Evolutionary conservation across 2,797 vertebrate genomes (phyloP).

Genomic region (Cossypha heuglini): DNA sequence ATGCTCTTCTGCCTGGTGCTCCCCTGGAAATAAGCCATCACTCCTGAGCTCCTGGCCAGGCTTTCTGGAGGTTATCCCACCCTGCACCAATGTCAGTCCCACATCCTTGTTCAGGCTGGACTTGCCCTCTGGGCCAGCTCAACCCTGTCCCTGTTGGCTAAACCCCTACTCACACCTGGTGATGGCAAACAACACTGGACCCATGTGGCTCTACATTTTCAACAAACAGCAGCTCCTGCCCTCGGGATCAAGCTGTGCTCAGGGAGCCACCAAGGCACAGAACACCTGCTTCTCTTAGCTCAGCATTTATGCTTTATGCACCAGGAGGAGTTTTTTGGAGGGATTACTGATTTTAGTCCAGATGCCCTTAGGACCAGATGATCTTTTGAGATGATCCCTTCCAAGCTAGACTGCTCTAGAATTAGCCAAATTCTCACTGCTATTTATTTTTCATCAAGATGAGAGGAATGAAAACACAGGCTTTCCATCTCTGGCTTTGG

Average conservation of each 20-base stretch:
- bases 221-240: not conserved
- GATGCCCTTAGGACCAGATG: not conserved
- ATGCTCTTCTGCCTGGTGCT: not conserved
- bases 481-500: fast-evolving
- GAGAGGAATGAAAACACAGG: not conserved
- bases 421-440: not conserved
- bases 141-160: fast-evolving
- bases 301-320: not conserved
- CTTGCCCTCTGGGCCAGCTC: not conserved
- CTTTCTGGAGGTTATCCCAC: not conserved
- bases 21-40: not conserved
- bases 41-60: not conserved
- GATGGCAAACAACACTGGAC: not conserved
- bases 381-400: not conserved
- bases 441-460: not conserved
- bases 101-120: fast-evolving
- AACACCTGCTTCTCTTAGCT: not conserved
- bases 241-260: fast-evolving
- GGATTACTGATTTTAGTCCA: not conserved
- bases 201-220: not conserved
- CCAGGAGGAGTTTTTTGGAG: fast-evolving
- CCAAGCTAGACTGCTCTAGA: not conserved
- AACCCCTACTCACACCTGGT: fast-evolving
- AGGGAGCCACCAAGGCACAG: not conserved
- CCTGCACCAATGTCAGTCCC: not conserved